Evolutionary conservation across 2,888 invertebrate species (phyloP), one percentile per base, ranked within the genome.

Genomic region (Choristoneura rosaceana): DNA sequence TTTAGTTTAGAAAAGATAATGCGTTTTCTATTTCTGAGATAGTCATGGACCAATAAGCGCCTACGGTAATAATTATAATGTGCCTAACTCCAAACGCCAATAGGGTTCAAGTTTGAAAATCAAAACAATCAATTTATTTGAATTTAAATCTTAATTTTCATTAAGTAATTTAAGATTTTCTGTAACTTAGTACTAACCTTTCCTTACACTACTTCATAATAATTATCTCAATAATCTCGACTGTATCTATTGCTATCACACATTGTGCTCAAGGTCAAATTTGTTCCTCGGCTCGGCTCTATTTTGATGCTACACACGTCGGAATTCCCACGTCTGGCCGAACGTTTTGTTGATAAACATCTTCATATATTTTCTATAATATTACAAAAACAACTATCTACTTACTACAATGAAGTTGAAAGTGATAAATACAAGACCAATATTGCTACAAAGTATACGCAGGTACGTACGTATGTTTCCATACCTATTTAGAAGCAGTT

Each of bases 231-330:
- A 3, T 43, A 17, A 33, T 43, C 43, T 34, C 43, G 41, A 34
- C 41, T 2, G 43, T 60, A 12, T 14, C 4, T 10, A 34, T 64
- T 47, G 15, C 38, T 38, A 64, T 12, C 12, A 33, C 14, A 52
- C 38, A 5, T 9, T 34, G 34, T 3, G 15, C 1, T 34, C 73
- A 73, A 73, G 68, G 73, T 73, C 73, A 15, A 64, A 50, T 14
- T 43, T 17, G 63, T 69, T 73, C 58, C 14, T 47, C 62, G 67
- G 10, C 15, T n/a, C 52, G 33, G 58, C 64, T 61, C 61, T 70
- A 73, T 69, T 73, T 73, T 52, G 58, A 64, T 73, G 59, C 52
- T 41, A 52, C 50, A 47, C 68, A 52, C 60, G 63, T 52, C 63
- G 69, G 7, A 4, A 64, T 52, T 73, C 52, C n/a, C 41, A 59